Conservation (phyloP, 1,140 invertebrate genomes). For the Magallana gigas region DNA sequence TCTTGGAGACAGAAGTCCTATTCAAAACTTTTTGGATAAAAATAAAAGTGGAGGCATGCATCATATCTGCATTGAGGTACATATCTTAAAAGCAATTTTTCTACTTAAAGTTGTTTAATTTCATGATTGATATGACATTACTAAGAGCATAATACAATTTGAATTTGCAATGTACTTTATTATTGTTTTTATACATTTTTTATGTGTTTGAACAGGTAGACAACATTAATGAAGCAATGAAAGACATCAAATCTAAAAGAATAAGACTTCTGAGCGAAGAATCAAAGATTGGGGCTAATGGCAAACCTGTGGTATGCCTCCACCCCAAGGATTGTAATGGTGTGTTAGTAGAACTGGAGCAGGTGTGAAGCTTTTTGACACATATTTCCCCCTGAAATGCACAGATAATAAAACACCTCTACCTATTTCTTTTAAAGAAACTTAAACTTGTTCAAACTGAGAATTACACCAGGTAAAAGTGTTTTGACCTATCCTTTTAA, state of each 20-base stretch:
- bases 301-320: conserved; percentile 85
- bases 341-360: conserved; percentile 84
- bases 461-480: no score
- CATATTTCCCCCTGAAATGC: no score
- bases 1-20: conserved; percentile 83
- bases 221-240: conserved; percentile 82
- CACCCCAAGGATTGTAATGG: conserved; percentile 86
- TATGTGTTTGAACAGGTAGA: conserved; percentile 70
- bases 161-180: no score
- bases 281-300: conserved; percentile 85
- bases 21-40: conserved; percentile 83
- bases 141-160: no score
- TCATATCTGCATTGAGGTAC: conserved; percentile 85
- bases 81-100: no score
- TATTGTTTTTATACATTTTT: no score
- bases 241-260: conserved; percentile 79
- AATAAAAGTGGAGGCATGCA: conserved; percentile 85
- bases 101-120: not conserved
- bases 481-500: no score
- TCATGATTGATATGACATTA: not conserved
- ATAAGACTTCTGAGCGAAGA: conserved; percentile 82
- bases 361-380: conserved; percentile 76
- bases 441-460: no score
- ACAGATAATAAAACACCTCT: no score
- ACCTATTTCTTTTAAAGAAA: no score